Evolutionary conservation across 37 sponge, comb jelly and placozoan genomes (phyloP).

Genomic region (Theonella swinhoei): DNA sequence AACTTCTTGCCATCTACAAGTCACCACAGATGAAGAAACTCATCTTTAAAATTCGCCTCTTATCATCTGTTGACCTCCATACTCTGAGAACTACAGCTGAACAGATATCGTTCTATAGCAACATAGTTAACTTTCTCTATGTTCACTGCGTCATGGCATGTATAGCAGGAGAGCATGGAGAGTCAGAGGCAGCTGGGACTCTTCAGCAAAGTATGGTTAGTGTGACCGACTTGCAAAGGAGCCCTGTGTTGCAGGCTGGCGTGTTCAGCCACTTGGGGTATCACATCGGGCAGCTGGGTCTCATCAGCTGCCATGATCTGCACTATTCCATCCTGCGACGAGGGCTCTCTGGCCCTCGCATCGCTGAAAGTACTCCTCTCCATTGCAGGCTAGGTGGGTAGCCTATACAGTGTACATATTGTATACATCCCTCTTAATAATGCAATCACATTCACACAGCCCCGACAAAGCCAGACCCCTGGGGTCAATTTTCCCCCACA

Average conservation of each 20-base stretch:
- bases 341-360: constrained; percentile 19
- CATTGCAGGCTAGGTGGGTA: neutral
- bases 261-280: constrained; percentile 63
- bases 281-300: constrained; percentile 74
- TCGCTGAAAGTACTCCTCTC: neutral
- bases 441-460: neutral
- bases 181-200: neutral
- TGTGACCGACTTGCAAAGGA: constrained; percentile 12
- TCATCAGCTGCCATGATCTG: constrained; percentile 74
- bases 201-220: neutral
- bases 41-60: constrained; percentile 18
- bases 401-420: neutral
- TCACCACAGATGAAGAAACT: constrained; percentile 43
- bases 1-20: constrained; percentile 18
- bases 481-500: constrained; percentile 37
- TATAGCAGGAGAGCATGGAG: neutral
- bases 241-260: constrained; percentile 10
- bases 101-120: constrained; percentile 71
- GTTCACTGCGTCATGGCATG: constrained; percentile 59
- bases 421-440: too few species aligned
- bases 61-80: constrained; percentile 53
- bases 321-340: constrained; percentile 61
- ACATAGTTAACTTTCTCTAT: constrained; percentile 76
- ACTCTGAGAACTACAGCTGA: constrained; percentile 36
- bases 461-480: constrained; percentile 41